Percentiles rank a stretch among this genome's conserved stretches.
phyloP scores from a whole-genome alignment of 37 sponge, comb jelly and placozoan species.

The Chondrilla cf. caribensis region DNA sequence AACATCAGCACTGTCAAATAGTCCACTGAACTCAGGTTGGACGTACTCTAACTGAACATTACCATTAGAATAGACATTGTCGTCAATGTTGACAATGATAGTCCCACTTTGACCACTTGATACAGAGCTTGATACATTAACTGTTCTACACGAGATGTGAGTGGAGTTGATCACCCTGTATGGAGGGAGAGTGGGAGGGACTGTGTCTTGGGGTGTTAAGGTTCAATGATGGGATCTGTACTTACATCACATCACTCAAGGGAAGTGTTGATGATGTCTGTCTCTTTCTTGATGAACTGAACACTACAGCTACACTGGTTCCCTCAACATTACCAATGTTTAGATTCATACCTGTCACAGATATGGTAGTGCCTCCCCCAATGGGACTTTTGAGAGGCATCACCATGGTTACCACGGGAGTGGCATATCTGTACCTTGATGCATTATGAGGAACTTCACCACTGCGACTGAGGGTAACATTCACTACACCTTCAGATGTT shows the following conservation, averaged over 20 bases:
- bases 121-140: too few relatives aligned
- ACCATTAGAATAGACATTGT: background rate
- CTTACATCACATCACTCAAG: background rate
- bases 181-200: too few relatives aligned
- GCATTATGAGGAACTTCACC: background rate
- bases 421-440: constrained; percentile 4
- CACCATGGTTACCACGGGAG: constrained; percentile 38
- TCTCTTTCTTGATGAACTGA: background rate
- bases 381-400: constrained; percentile 54
- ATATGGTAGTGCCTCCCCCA: constrained; percentile 65
- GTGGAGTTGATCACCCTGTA: too few relatives aligned
- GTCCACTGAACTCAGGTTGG: too few relatives aligned
- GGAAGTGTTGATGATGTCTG: background rate
- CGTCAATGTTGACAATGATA: background rate
- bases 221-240: background rate
- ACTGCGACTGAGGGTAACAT: background rate
- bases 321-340: constrained; percentile 18
- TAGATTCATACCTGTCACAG: constrained; percentile 66
- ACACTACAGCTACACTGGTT: background rate
- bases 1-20: background rate
- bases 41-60: background rate
- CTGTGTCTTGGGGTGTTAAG: too few relatives aligned
- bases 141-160: too few relatives aligned
- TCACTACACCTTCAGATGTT: background rate
- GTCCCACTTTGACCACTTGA: background rate